phyloP scores from a whole-genome alignment of 1,140 invertebrate species.

The Lordiphosa stackelbergi region DNA sequence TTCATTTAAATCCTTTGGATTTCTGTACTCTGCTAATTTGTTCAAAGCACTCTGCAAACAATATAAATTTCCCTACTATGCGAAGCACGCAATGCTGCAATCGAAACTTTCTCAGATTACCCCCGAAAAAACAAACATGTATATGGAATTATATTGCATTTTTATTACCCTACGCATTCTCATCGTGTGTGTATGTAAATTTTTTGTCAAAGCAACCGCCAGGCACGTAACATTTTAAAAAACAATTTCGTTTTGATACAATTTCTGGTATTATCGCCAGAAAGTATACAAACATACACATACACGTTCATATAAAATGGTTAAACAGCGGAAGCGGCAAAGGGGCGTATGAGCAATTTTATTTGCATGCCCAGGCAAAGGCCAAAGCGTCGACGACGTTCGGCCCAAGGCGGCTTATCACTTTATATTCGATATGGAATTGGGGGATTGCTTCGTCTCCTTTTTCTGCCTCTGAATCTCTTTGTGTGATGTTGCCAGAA shows the following conservation, averaged over 20 bases:
- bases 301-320: background rate
- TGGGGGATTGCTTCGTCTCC: background rate
- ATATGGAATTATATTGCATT: constrained; percentile 71
- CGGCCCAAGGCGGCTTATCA: constrained; percentile 63
- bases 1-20: too few relatives aligned
- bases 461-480: background rate
- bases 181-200: constrained; percentile 3
- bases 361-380: constrained; percentile 47
- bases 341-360: constrained; percentile 65
- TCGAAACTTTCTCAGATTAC: constrained; percentile 49
- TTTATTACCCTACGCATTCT: constrained; percentile 57
- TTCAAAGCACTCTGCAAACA: too few relatives aligned
- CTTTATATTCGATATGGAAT: constrained; percentile 37
- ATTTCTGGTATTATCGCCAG: constrained; percentile 68
- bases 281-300: constrained; percentile 52
- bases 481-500: constrained; percentile 4
- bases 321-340: constrained; percentile 25
- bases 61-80: too few relatives aligned
- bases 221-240: constrained; percentile 72
- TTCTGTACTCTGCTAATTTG: too few relatives aligned
- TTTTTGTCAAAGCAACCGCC: constrained; percentile 48
- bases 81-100: constrained; percentile 29
- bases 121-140: constrained; percentile 33
- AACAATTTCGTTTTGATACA: constrained; percentile 67
- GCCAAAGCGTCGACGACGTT: constrained; percentile 22